A percentile compares a stretch with the other conserved stretches of the same genome.
phyloP scores from a whole-genome alignment of 2,888 invertebrate species.

The Galeruca laticollis region DNA sequence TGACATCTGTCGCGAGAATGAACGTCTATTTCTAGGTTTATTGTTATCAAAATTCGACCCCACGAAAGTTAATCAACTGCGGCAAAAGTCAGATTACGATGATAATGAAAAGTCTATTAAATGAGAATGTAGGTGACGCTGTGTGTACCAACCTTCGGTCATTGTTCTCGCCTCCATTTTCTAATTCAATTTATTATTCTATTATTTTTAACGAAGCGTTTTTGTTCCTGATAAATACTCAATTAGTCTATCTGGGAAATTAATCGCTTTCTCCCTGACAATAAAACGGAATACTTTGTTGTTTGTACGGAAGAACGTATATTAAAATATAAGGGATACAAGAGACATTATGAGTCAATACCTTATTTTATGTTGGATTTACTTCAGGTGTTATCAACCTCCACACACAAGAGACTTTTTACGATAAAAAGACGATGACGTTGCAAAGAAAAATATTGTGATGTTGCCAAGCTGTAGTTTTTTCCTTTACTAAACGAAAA shows the following conservation, averaged over 20 bases:
- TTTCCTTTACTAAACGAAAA: too few relatives aligned
- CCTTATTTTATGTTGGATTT: background rate
- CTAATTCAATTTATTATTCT: conserved; percentile 62
- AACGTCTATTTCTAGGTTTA: conserved; percentile 55
- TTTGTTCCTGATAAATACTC: conserved; percentile 31
- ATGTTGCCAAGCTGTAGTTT: too few relatives aligned
- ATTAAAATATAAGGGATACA: background rate
- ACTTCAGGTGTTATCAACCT: too few relatives aligned
- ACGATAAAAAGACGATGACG: too few relatives aligned
- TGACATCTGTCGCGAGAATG: conserved; percentile 45
- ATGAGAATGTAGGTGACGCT: conserved; percentile 46
- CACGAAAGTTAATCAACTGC: conserved; percentile 62
- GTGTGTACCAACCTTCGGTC: conserved; percentile 28
- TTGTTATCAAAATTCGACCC: conserved; percentile 61
- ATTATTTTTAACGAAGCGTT: conserved; percentile 56
- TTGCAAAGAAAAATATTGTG: too few relatives aligned
- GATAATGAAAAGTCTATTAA: conserved; percentile 66
- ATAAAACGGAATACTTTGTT: background rate
- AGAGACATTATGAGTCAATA: background rate
- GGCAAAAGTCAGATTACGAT: conserved; percentile 63
- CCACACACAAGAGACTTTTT: too few relatives aligned
- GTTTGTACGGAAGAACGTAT: background rate
- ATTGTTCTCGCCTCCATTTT: conserved; percentile 46
- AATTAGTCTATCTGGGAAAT: conserved; percentile 25
- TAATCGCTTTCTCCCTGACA: conserved; percentile 19